phyloP scores from a whole-genome alignment of 2,888 invertebrate species.

The Dinocampus coccinellae region DNA sequence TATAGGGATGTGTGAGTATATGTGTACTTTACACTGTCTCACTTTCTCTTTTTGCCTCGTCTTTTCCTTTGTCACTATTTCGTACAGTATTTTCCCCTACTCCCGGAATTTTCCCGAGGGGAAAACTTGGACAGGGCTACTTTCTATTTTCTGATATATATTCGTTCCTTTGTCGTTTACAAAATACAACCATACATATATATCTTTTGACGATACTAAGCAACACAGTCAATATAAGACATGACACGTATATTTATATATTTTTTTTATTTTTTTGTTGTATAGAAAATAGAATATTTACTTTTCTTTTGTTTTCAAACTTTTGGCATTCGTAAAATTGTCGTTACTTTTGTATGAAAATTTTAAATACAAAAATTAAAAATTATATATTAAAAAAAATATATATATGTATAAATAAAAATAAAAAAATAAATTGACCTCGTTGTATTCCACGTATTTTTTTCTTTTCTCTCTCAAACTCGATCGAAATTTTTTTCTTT shows the following conservation, averaged over 20 bases:
- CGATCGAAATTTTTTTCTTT: too few relatives aligned
- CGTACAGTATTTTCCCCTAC: constrained; percentile 32
- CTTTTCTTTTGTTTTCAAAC: neutral
- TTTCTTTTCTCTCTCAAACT: too few relatives aligned
- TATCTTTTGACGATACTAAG: constrained; percentile 20
- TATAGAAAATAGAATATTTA: neutral
- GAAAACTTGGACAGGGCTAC: constrained; percentile 36
- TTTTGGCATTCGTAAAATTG: constrained; percentile 21
- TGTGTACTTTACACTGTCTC: constrained; percentile 26
- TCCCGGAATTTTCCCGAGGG: constrained; percentile 41
- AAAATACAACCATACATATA: too few relatives aligned
- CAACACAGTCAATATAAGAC: neutral
- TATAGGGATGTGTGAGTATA: constrained; percentile 25
- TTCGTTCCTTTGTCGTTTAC: constrained; percentile 12
- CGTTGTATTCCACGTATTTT: neutral
- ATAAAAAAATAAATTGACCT: too few relatives aligned
- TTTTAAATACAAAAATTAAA: neutral
- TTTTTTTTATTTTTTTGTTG: neutral
- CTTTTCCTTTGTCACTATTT: constrained; percentile 33
- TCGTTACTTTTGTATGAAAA: neutral
- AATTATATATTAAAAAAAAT: too few relatives aligned
- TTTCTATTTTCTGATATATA: constrained; percentile 21
- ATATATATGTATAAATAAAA: neutral
- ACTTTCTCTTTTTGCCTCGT: constrained; percentile 37
- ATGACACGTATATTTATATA: neutral